phyloP scores from a whole-genome alignment of 2,888 invertebrate species.

The Rutpela maculata region DNA sequence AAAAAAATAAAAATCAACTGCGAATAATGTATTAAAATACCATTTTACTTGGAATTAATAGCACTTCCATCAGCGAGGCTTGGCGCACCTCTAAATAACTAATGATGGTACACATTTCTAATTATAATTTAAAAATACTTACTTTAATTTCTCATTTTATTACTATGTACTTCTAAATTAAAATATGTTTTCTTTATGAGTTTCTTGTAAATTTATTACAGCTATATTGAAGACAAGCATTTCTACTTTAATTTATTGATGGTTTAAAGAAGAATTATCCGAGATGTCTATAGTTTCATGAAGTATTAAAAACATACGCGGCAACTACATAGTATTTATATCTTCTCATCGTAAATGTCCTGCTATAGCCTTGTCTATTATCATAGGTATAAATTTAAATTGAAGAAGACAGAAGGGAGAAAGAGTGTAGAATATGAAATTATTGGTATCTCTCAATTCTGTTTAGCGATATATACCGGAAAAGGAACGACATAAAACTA shows the following conservation, averaged over 20 bases:
- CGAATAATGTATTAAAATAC: not conserved
- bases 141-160: conserved; percentile 26
- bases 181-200: conserved; percentile 30
- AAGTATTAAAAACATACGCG: too few species aligned
- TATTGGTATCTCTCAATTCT: too few species aligned
- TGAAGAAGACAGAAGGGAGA: too few species aligned
- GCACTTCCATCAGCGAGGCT: not conserved
- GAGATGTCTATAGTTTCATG: too few species aligned
- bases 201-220: conserved; percentile 28
- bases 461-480: too few species aligned
- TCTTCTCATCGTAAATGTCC: too few species aligned
- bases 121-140: conserved; percentile 1
- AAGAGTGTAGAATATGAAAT: too few species aligned
- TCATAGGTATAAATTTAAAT: too few species aligned
- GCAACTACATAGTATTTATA: too few species aligned
- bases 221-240: conserved; percentile 21
- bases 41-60: not conserved
- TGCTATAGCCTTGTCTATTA: too few species aligned
- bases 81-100: conserved; percentile 26
- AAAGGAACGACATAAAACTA: too few species aligned
- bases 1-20: not conserved
- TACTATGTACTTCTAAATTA: conserved; percentile 29
- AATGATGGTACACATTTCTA: conserved; percentile 25
- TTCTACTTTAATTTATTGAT: conserved; percentile 26
- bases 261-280: not conserved